A percentile compares a stretch with the other conserved stretches of the same genome.
Evolutionary conservation across 2,113 vertebrate genomes (phyloP).

Genomic region (Otocyon megalotis): DNA sequence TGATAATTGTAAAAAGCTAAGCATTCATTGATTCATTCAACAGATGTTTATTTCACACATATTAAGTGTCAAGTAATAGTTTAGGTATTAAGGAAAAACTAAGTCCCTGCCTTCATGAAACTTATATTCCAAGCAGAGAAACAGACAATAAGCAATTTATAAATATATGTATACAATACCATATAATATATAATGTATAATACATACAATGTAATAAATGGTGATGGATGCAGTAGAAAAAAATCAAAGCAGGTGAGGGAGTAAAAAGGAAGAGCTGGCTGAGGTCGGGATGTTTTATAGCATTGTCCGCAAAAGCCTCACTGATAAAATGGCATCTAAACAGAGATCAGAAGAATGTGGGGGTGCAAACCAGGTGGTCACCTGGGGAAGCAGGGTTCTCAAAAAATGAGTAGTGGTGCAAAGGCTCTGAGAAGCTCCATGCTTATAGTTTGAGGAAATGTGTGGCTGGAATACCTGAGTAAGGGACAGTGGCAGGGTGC

Average conservation of each 20-base stretch:
- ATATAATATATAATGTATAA: neutral
- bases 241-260: neutral
- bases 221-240: neutral
- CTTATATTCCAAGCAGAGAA: neutral
- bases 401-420: neutral
- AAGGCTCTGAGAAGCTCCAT: neutral
- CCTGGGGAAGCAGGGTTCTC: neutral
- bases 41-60: neutral
- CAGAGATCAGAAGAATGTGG: neutral
- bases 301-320: neutral
- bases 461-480: neutral
- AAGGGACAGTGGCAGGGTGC: neutral
- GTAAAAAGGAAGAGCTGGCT: neutral
- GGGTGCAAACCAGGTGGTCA: neutral
- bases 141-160: constrained; percentile 16
- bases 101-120: neutral
- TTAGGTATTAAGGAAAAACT: constrained; percentile 39
- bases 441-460: neutral
- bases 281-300: neutral
- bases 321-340: neutral
- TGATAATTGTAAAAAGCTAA: neutral
- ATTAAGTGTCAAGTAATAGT: neutral
- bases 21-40: neutral
- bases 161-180: neutral
- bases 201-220: neutral